Conservation (phyloP, 2,113 vertebrate species). For the Emberiza fucata region DNA sequence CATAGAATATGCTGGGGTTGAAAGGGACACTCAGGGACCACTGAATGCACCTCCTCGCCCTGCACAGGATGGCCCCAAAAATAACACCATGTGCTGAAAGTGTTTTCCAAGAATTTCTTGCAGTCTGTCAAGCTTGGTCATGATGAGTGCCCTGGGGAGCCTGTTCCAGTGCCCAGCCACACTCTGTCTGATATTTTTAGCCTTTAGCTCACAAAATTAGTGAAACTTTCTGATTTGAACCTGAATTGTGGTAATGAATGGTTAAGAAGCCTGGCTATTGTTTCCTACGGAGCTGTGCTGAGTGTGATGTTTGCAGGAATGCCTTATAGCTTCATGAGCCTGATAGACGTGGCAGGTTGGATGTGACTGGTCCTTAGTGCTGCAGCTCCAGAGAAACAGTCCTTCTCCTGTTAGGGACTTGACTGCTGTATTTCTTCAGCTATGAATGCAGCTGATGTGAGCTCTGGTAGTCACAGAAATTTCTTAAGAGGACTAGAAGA, state of each 20-base stretch:
- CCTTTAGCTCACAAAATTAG: not conserved
- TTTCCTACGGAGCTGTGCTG: not conserved
- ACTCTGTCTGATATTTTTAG: not conserved
- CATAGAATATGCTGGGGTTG: not conserved
- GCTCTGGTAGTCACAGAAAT: not conserved
- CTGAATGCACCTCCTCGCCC: not conserved
- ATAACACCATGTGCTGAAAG: not conserved
- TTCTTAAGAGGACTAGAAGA: not conserved
- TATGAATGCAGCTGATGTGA: accelerated
- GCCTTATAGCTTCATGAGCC: not conserved
- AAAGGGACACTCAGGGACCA: not conserved
- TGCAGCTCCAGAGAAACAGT: not conserved
- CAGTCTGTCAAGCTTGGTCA: not conserved
- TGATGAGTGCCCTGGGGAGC: not conserved
- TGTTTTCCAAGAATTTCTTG: not conserved
- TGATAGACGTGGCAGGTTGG: not conserved
- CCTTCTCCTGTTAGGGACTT: not conserved
- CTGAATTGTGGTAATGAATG: not conserved
- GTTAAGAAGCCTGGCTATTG: not conserved
- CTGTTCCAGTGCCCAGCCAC: not conserved
- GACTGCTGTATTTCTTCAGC: not conserved
- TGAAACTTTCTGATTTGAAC: not conserved
- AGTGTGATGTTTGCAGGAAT: not conserved
- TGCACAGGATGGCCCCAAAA: not conserved
- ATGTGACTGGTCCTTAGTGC: not conserved